These are phyloP conservation scores for Philotrypesis tridentata DNA, from an alignment of 1,140 invertebrate genomes.

Conservation along the genomic window DNA sequence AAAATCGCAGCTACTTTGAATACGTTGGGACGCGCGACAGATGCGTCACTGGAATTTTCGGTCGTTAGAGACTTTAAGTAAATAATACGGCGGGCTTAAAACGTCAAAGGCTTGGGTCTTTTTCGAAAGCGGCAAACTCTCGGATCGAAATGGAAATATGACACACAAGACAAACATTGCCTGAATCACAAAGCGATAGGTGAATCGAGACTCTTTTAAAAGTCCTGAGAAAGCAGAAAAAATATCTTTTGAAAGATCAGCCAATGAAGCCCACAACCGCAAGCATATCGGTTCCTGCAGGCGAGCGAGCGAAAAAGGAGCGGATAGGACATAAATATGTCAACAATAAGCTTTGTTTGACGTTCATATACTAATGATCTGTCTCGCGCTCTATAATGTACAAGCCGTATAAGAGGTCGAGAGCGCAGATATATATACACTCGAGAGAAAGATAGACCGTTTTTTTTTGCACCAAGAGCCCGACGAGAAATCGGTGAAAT, in stretches of 20 bases:
- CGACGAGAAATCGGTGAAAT: slow-evolving; percentile 66
- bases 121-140: neutral
- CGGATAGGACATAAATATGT: slow-evolving; percentile 58
- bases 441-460: slow-evolving; percentile 60
- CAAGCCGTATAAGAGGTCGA: neutral
- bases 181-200: neutral
- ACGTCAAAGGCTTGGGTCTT: neutral
- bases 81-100: neutral
- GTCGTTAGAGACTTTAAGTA: neutral
- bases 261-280: neutral
- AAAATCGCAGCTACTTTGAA: neutral
- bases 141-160: neutral
- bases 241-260: neutral
- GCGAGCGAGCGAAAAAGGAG: neutral
- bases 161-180: neutral
- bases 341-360: slow-evolving; percentile 62
- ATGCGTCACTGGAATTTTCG: neutral
- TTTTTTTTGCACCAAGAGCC: slow-evolving; percentile 55
- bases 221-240: neutral
- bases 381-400: neutral
- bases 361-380: slow-evolving; percentile 65
- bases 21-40: no score
- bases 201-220: neutral
- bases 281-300: neutral
- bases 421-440: slow-evolving; percentile 19